Conservation (phyloP, 2,113 vertebrate genomes). For the Sinocyclocheilus anophthalmus region DNA sequence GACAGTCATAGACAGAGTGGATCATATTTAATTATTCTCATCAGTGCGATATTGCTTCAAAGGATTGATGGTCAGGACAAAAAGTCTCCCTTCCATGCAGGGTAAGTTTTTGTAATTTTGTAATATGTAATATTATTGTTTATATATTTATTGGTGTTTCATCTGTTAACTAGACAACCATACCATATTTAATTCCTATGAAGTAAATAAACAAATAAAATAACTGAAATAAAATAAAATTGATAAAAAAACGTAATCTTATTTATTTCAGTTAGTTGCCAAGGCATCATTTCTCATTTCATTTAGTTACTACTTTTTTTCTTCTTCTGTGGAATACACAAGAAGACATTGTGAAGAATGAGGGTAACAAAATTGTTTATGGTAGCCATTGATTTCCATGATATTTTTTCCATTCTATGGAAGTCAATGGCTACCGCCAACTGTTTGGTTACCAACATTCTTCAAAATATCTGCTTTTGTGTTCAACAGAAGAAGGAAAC, state of each 20-base stretch:
- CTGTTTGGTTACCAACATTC: too few relatives aligned
- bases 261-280: too few relatives aligned
- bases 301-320: not conserved
- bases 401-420: too few relatives aligned
- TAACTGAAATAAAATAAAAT: not conserved
- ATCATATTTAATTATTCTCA: not conserved
- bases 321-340: not conserved
- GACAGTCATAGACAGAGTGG: not conserved
- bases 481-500: too few relatives aligned
- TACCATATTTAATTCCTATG: not conserved
- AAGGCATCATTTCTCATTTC: too few relatives aligned
- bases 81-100: not conserved
- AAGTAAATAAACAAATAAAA: not conserved
- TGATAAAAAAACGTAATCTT: not conserved
- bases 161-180: not conserved
- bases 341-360: not conserved
- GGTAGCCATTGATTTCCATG: too few relatives aligned
- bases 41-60: not conserved
- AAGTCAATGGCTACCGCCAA: too few relatives aligned
- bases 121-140: not conserved
- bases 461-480: too few relatives aligned
- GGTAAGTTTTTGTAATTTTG: conserved; percentile 5
- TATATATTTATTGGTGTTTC: not conserved
- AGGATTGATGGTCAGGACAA: conserved; percentile 23
- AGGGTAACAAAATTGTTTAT: not conserved